phyloP scores from a whole-genome alignment of 1,140 invertebrate genomes.

The Theocolax elegans region DNA sequence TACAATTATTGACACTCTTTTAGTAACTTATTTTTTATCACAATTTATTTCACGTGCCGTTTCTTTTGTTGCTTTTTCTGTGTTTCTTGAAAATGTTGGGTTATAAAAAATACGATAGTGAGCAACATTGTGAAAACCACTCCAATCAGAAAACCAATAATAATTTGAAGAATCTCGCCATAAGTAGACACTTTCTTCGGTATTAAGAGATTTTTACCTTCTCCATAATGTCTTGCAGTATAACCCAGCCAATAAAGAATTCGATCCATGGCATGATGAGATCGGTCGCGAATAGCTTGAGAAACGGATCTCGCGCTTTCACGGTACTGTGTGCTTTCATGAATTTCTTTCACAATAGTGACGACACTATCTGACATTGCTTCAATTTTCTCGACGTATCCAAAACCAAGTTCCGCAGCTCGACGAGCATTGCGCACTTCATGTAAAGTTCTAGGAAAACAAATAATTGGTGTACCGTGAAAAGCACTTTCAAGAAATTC shows the following conservation, averaged over 20 bases:
- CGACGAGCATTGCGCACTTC: conserved; percentile 55
- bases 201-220: conserved; percentile 49
- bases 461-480: conserved; percentile 62
- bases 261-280: conserved; percentile 60
- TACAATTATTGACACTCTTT: too few species aligned
- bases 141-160: conserved; percentile 57
- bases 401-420: conserved; percentile 57
- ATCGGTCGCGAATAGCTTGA: conserved; percentile 57
- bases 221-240: conserved; percentile 52
- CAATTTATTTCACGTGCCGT: conserved; percentile 42
- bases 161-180: conserved; percentile 54
- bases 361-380: conserved; percentile 42
- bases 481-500: conserved; percentile 60
- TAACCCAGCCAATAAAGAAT: conserved; percentile 61
- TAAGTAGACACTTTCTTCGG: conserved; percentile 49
- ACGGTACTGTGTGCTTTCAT: conserved; percentile 52
- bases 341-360: conserved; percentile 48
- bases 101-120: conserved; percentile 43
- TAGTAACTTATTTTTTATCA: not conserved
- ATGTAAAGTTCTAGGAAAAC: conserved; percentile 56
- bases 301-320: conserved; percentile 58
- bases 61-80: conserved; percentile 50
- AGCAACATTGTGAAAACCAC: conserved; percentile 49
- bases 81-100: conserved; percentile 33
- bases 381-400: conserved; percentile 44